phyloP scores from a whole-genome alignment of 2,113 vertebrate species.

The Peromyscus maniculatus region DNA sequence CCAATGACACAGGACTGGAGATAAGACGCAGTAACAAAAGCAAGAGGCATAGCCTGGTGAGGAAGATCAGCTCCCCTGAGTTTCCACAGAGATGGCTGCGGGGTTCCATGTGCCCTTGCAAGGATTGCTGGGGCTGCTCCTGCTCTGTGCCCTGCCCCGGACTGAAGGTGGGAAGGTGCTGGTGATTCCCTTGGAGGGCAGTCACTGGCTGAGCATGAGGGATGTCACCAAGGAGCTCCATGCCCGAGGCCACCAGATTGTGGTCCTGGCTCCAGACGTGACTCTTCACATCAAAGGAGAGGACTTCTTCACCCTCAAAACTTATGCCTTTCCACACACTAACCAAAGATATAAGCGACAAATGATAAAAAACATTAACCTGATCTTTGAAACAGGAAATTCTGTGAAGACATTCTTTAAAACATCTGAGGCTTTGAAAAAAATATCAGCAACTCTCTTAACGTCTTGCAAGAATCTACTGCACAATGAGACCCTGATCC shows the following conservation, averaged over 20 bases:
- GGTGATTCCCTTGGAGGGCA: constrained; percentile 93
- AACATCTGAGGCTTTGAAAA: neutral
- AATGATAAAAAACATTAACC: rapidly evolving
- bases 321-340: constrained; percentile 82
- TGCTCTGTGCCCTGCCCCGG: constrained; percentile 61
- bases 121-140: neutral
- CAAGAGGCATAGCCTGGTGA: rapidly evolving
- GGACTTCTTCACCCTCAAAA: constrained; percentile 86
- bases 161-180: constrained; percentile 88
- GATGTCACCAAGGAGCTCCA: constrained; percentile 87
- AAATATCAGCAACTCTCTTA: rapidly evolving
- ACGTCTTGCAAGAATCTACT: constrained; percentile 85
- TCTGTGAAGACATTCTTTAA: neutral
- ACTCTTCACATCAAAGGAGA: constrained; percentile 86
- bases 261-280: constrained; percentile 89
- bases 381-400: constrained; percentile 14
- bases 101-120: rapidly evolving
- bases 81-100: neutral
- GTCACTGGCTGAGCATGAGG: constrained; percentile 92
- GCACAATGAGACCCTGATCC: constrained; percentile 85
- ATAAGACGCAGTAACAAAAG: neutral
- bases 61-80: rapidly evolving
- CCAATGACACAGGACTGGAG: neutral
- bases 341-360: constrained; percentile 78
- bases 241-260: constrained; percentile 87